These are phyloP conservation scores for Pocillopora verrucosa DNA, from an alignment of 64 coral and sea anemone genomes.

Conservation along the genomic window DNA sequence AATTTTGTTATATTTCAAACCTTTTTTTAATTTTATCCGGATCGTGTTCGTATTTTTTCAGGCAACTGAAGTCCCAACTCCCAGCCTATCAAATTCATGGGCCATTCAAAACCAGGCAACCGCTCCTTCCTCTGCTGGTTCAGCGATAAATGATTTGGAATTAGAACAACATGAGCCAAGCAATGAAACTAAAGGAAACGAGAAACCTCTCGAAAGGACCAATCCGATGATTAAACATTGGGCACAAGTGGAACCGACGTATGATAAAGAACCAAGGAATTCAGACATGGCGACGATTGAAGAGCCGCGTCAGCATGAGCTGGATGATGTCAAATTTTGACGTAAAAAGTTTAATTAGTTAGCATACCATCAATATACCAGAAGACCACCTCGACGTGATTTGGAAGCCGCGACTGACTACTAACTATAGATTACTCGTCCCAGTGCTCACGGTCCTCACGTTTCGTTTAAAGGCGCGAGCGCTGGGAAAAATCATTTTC, in stretches of 20 bases:
- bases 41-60: not conserved
- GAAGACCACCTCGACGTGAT: no score
- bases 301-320: not conserved
- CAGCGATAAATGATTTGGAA: conserved; percentile 13
- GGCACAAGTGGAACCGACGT: not conserved
- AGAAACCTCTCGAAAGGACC: conserved; percentile 10
- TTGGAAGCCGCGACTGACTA: no score
- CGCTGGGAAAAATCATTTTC: no score
- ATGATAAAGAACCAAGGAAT: not conserved
- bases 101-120: not conserved
- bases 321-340: not conserved
- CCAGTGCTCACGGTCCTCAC: no score
- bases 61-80: conserved; percentile 14
- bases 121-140: conserved; percentile 2
- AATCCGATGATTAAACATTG: conserved; percentile 9
- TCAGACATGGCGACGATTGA: not conserved
- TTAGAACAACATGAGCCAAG: not conserved
- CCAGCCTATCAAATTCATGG: not conserved
- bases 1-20: not conserved
- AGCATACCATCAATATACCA: not conserved
- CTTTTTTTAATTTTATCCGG: not conserved
- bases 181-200: not conserved
- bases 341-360: not conserved
- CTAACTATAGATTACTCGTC: no score
- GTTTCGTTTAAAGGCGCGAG: no score